phyloP scores from a whole-genome alignment of 1,140 invertebrate genomes.

The Lutraria rhynchaena region DNA sequence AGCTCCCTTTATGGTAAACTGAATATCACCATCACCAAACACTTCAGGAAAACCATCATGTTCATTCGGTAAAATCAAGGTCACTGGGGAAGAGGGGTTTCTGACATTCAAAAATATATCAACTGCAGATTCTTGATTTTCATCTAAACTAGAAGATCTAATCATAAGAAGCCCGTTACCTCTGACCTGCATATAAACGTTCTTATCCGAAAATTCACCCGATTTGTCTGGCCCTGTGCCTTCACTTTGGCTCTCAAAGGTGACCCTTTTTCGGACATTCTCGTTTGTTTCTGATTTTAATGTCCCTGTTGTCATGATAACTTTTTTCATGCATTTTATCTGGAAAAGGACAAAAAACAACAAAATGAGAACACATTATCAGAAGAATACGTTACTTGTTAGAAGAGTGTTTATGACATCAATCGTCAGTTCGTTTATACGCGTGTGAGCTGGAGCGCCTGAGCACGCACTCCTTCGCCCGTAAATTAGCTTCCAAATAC shows the following conservation, averaged over 20 bases:
- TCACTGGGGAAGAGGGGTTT: not conserved
- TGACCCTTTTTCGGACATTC: slow-evolving; percentile 6
- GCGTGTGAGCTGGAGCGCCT: too few species aligned
- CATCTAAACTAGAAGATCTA: not conserved
- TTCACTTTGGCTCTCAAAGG: not conserved
- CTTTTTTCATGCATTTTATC: not conserved
- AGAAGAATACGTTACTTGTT: too few species aligned
- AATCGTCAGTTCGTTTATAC: too few species aligned
- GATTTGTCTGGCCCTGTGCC: not conserved
- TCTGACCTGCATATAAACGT: slow-evolving; percentile 1
- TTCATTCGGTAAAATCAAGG: slow-evolving; percentile 3
- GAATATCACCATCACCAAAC: slow-evolving; percentile 14
- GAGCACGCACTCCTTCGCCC: too few species aligned
- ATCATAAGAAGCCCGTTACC: slow-evolving; percentile 8
- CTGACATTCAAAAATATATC: not conserved
- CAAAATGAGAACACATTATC: not conserved
- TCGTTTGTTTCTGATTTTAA: not conserved
- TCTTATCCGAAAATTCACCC: not conserved
- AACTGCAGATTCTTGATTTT: not conserved
- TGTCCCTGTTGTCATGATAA: not conserved
- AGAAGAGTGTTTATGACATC: too few species aligned
- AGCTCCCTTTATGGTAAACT: slow-evolving; percentile 13
- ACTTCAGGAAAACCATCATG: not conserved
- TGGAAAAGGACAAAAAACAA: not conserved
- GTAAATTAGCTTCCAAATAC: too few species aligned